phyloP scores from a whole-genome alignment of 2,888 invertebrate genomes.

The Nemurella pictetii region DNA sequence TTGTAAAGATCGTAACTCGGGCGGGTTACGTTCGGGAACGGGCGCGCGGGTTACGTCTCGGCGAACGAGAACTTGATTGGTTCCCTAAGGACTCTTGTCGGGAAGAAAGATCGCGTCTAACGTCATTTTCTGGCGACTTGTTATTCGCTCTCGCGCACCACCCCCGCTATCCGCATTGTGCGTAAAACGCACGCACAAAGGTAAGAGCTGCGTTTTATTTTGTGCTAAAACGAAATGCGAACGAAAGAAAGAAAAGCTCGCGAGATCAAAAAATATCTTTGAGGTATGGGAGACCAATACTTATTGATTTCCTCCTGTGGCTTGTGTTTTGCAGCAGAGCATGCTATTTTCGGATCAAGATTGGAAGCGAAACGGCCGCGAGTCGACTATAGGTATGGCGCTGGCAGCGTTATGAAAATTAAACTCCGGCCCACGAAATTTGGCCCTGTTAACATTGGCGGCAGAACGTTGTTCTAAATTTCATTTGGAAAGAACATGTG shows the following conservation, averaged over 20 bases:
- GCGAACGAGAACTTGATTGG: conserved; percentile 19
- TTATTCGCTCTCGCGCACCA: neutral
- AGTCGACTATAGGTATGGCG: no score
- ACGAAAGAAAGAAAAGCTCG: neutral
- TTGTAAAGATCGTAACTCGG: no score
- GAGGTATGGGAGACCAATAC: neutral
- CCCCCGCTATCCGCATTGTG: neutral
- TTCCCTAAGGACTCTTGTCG: conserved; percentile 20
- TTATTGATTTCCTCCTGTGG: neutral
- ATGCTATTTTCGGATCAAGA: no score
- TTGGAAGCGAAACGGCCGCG: no score
- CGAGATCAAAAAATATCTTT: conserved; percentile 7
- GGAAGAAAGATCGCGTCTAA: conserved; percentile 1
- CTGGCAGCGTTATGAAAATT: neutral
- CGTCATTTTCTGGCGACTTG: conserved; percentile 23
- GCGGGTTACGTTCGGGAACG: neutral
- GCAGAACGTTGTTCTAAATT: neutral
- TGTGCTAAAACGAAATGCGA: neutral
- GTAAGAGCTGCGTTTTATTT: neutral
- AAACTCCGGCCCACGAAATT: neutral
- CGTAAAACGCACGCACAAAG: neutral
- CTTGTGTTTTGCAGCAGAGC: no score
- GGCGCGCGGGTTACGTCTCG: neutral
- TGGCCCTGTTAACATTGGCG: neutral
- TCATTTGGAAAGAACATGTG: neutral